Base-by-base conservation (phyloP, 2,113 vertebrate genomes). In the Larimichthys polyactis region DNA sequence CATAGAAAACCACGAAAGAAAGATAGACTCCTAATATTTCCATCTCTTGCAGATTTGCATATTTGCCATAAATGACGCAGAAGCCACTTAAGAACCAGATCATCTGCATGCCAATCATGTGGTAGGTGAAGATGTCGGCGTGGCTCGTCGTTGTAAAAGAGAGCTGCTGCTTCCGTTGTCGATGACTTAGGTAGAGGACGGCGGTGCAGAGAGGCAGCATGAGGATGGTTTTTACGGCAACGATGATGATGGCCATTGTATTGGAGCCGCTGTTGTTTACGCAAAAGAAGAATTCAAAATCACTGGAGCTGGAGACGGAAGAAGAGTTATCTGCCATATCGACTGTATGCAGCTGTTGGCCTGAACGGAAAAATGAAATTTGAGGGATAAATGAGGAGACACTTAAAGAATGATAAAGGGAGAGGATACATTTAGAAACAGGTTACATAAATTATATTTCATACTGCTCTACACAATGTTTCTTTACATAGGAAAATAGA, bases 231-330 rank as follows among this genome's bases (percentile, higher is more conserved):
- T 1, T 69, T 0, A 69, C 0, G 19, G 0, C 29, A 20, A 0
- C 0, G 3, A 2, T 2, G 11, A 5, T 11, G 0, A 4, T 2
- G 8, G 6, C 0, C 4, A 11, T 6, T 1, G 6, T 3, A 59
- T 0, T 40, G 36, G 36, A 40, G 7, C 8, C 2, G 36, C 36
- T 40, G 36, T n/a, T n/a, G n/a, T n/a, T n/a, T n/a, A n/a, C 36
- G 36, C 36, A 8, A 1, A 15, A 10, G 2, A 68, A 9, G 52
- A 1, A 1, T 6, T 1, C 10, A 20, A 48, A 0, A 10, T 17
- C 10, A 15, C 8, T 48, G 16, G 46, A 49, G 16, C 6, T 40
- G 24, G 4, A 52, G 14, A 48, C 19, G 17, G 66, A 69, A 15
- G n/a, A n/a, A n/a, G 49, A 36, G 49, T 55, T 70, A 15, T 19